These are phyloP conservation scores for Dryoscopus gambensis DNA, from an alignment of 2,113 vertebrate species.

Conservation along the genomic window DNA sequence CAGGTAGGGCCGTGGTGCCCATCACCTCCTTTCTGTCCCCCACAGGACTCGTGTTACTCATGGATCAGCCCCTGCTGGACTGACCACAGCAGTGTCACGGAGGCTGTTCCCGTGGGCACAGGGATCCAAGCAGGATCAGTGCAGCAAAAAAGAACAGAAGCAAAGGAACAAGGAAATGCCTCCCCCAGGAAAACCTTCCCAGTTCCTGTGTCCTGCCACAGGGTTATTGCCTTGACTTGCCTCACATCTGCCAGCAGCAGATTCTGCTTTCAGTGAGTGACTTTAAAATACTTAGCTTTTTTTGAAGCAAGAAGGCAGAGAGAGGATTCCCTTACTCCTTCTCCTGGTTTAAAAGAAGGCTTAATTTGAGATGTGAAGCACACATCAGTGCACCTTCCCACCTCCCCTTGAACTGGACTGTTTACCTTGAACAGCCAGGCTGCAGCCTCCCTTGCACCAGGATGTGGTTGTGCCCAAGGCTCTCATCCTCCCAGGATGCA, in stretches of 20 bases:
- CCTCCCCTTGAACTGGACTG: not conserved
- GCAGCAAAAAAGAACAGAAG: not conserved
- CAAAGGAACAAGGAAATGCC: not conserved
- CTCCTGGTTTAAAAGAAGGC: not conserved
- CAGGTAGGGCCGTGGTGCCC: not conserved
- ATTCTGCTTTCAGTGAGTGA: not conserved
- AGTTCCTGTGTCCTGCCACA: not conserved
- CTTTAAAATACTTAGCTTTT: not conserved
- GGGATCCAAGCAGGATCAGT: not conserved
- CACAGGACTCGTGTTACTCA: not conserved
- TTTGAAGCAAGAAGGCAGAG: not conserved
- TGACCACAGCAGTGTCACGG: not conserved
- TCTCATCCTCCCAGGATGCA: not conserved
- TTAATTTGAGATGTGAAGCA: not conserved
- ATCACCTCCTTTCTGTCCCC: not conserved
- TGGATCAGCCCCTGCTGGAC: not conserved
- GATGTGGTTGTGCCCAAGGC: not conserved
- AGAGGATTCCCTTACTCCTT: not conserved
- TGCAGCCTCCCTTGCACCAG: not conserved
- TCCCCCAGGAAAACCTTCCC: not conserved
- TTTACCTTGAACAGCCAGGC: conserved; percentile 15
- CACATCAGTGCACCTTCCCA: not conserved
- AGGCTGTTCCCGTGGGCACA: not conserved
- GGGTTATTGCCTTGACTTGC: not conserved
- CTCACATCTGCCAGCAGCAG: not conserved